Base-by-base conservation (phyloP, 2,797 vertebrate species). In the Synaphobranchus kaupii region DNA sequence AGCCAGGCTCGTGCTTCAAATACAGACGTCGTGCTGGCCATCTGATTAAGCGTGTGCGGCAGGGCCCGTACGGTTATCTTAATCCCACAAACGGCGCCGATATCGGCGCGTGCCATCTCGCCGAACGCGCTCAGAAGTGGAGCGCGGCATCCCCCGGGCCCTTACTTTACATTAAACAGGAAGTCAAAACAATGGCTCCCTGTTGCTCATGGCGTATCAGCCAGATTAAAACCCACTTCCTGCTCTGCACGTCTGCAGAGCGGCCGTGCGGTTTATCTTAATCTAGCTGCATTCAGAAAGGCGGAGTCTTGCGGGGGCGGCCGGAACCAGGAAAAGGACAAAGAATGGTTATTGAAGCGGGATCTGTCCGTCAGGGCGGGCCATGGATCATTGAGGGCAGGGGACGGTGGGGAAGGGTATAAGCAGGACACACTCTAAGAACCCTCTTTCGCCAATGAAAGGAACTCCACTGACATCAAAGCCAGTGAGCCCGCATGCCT, bases 361-460 rank as follows among this genome's bases (percentile, higher is more conserved):
- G n/a, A 28, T 56, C n/a, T 56, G 28, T 80, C 44, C 20, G 8
- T 50, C 71, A 44, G 34, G 31, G n/a, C 66, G 12, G 31, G 31
- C 31, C 34, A 4, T 34, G 71, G 71, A 20, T 39, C 39, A 39
- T 4, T 17, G 71, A 76, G 22, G 20, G 76, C 44, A 20, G 73
- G 73, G 73, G 9, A 22, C 22, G 58, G 15, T 22, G 0, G 20
- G 63, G 22, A 28, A 71, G n/a, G 60, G 68, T 34, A 71, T 13
- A 2, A 31, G 10, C 28, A 31, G 68, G 12, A 71, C 68, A 71
- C 28, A 34, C 8, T 31, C 68, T 2, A 1, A 88, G 88, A 86
- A 90, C 89, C 93, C 90, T 92, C 93, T 91, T 88, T 89, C 90
- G 89, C 94, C 93, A 94, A 94, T 94, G 86, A 94, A 96, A 95